Percentiles rank a stretch among this genome's conserved stretches.
phyloP scores from a whole-genome alignment of 2,797 vertebrate species.

The Anas flavirostris region DNA sequence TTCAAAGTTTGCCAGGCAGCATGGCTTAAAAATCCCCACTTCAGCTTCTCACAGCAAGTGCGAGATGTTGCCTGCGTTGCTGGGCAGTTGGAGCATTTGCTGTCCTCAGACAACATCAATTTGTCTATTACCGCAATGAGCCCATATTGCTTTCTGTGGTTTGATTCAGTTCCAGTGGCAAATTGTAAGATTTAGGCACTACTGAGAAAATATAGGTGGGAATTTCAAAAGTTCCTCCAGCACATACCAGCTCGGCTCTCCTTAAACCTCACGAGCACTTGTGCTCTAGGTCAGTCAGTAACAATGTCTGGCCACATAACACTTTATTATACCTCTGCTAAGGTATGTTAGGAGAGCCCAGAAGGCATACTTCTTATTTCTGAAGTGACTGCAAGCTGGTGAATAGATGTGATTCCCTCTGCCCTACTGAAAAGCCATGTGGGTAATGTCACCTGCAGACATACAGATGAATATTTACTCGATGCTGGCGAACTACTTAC shows the following conservation, averaged over 20 bases:
- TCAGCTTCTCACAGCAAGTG: constrained; percentile 40
- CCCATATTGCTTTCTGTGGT: neutral
- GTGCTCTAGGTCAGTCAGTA: constrained; percentile 29
- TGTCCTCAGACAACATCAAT: constrained; percentile 60
- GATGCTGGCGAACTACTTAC: neutral
- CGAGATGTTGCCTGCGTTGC: constrained; percentile 40
- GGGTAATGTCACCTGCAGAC: constrained; percentile 12
- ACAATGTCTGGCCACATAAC: neutral
- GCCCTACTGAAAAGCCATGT: neutral
- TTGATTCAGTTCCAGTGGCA: constrained; percentile 61
- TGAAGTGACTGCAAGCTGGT: constrained; percentile 21
- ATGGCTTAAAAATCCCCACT: constrained; percentile 32
- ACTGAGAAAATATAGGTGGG: constrained; percentile 41
- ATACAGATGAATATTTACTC: constrained; percentile 10
- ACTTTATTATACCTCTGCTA: constrained; percentile 37
- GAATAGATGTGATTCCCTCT: constrained; percentile 34
- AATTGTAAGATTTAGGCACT: constrained; percentile 50
- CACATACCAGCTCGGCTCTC: neutral
- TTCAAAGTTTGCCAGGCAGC: constrained; percentile 39
- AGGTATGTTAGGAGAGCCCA: constrained; percentile 8
- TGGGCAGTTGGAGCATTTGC: constrained; percentile 35
- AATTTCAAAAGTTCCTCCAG: constrained; percentile 40
- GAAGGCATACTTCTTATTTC: constrained; percentile 44
- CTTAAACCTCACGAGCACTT: neutral
- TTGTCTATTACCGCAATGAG: constrained; percentile 45